A percentile compares a stretch with the other conserved stretches of the same genome.
Conservation (phyloP, 2,797 vertebrate species). For the Hirundo rustica region DNA sequence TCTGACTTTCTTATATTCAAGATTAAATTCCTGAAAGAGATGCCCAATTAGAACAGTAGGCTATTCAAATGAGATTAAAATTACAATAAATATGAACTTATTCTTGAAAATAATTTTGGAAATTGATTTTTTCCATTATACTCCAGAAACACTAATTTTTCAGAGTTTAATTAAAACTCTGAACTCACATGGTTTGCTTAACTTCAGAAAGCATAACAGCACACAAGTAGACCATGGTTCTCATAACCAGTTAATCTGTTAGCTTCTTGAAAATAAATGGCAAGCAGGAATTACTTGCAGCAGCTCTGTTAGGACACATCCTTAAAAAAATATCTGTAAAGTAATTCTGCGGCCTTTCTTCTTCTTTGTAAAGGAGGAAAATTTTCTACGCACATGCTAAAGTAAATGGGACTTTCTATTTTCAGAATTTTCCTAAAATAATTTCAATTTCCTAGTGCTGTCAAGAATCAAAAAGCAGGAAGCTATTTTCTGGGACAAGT, state of each 20-base stretch:
- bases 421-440: not conserved
- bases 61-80: not conserved
- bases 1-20: not conserved
- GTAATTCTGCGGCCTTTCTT: not conserved
- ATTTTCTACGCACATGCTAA: not conserved
- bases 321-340: not conserved
- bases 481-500: not conserved
- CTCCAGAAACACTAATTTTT: not conserved
- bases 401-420: not conserved
- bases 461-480: not conserved
- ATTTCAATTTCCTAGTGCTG: not conserved
- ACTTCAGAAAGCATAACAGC: not conserved
- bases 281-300: not conserved
- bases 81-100: not conserved
- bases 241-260: not conserved
- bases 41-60: not conserved
- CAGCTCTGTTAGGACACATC: rapidly evolving
- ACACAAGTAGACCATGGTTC: not conserved
- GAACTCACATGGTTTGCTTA: not conserved
- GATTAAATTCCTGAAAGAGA: not conserved
- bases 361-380: not conserved
- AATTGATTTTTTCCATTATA: not conserved
- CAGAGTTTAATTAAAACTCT: not conserved
- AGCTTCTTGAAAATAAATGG: not conserved
- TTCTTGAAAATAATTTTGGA: not conserved